phyloP scores from a whole-genome alignment of 2,888 invertebrate species.

The Phalera bucephala region DNA sequence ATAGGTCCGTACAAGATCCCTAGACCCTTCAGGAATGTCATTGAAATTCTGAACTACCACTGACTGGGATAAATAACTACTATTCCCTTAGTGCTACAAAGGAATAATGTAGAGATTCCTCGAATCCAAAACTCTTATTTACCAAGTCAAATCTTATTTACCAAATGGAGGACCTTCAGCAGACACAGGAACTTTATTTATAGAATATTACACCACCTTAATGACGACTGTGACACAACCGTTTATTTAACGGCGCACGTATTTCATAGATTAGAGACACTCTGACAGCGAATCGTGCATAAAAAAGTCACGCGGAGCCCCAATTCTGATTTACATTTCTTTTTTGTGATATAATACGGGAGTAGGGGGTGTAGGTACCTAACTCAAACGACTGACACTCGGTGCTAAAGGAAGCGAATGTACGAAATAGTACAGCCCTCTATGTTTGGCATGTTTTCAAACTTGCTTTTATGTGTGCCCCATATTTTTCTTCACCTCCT shows the following conservation, averaged over 20 bases:
- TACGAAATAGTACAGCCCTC: neutral
- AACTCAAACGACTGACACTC: conserved; percentile 29
- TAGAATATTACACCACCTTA: neutral
- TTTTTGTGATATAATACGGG: conserved; percentile 32
- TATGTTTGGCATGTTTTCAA: neutral
- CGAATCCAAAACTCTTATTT: neutral
- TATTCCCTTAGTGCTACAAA: too few relatives aligned
- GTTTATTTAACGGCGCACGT: conserved; percentile 5
- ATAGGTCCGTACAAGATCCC: too few relatives aligned
- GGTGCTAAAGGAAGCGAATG: conserved; percentile 14
- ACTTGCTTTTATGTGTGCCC: too few relatives aligned
- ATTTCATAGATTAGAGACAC: conserved; percentile 20
- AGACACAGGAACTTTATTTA: neutral
- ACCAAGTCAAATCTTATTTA: neutral
- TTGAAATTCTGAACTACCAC: too few relatives aligned
- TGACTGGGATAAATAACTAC: too few relatives aligned
- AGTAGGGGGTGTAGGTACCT: too few relatives aligned
- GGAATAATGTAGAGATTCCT: neutral
- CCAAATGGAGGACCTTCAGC: neutral
- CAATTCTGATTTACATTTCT: conserved; percentile 29
- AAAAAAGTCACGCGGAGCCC: conserved; percentile 22
- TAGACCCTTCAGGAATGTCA: too few relatives aligned
- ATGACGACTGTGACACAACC: conserved; percentile 6
- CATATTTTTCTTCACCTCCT: too few relatives aligned
- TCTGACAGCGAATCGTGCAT: conserved; percentile 22